phyloP scores from a whole-genome alignment of 2,113 vertebrate genomes.

The Psophia crepitans region DNA sequence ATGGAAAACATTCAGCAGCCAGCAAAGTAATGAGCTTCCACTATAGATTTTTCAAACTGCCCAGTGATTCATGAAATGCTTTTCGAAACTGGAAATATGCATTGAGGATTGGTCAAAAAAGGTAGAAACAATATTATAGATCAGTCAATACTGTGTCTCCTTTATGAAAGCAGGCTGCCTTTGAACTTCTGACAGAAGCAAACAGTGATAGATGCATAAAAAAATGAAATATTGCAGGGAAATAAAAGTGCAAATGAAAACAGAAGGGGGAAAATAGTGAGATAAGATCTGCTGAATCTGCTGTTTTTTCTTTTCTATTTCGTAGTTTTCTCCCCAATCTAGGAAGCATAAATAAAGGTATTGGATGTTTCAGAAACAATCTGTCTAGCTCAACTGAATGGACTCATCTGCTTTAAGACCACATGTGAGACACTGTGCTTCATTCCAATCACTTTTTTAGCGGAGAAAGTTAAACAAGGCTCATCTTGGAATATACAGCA shows the following conservation, averaged over 20 bases:
- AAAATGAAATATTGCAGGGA: conserved; percentile 58
- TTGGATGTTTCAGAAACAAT: background rate
- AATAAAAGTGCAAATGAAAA: conserved; percentile 64
- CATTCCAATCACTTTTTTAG: background rate
- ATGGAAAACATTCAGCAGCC: conserved; percentile 29
- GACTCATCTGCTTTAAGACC: background rate
- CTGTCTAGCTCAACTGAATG: background rate
- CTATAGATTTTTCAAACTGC: conserved; percentile 66
- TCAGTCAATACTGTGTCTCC: conserved; percentile 42
- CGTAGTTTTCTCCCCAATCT: background rate
- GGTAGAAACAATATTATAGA: conserved; percentile 51
- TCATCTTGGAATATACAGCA: background rate
- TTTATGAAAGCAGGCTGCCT: conserved; percentile 52
- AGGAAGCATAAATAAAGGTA: conserved; percentile 22
- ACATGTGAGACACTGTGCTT: background rate
- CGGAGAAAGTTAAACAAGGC: background rate
- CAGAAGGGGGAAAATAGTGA: background rate
- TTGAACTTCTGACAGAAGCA: conserved; percentile 63
- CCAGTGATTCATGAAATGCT: conserved; percentile 66
- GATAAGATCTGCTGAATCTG: conserved; percentile 60
- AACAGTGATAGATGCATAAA: conserved; percentile 55
- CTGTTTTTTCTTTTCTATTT: background rate
- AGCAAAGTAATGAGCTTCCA: conserved; percentile 48
- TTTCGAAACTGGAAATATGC: conserved; percentile 58
- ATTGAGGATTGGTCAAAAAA: conserved; percentile 53